phyloP scores from a whole-genome alignment of 2,888 invertebrate genomes.

The Actias luna region DNA sequence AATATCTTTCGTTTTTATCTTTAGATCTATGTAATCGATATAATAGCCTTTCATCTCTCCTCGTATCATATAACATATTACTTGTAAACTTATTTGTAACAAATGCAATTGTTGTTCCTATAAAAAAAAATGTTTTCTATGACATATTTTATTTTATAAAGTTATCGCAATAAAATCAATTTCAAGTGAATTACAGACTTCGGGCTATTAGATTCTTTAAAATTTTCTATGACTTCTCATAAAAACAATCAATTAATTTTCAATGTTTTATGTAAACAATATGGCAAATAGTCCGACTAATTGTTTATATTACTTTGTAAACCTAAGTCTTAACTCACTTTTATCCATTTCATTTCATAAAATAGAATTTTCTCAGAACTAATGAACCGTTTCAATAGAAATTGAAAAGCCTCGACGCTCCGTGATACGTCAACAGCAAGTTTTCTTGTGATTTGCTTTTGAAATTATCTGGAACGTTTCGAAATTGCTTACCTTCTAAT shows the following conservation, averaged over 20 bases:
- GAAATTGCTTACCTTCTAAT: background rate
- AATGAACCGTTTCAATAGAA: conserved; percentile 14
- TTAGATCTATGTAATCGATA: too few species aligned
- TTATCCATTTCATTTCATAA: background rate
- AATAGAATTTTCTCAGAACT: conserved; percentile 12
- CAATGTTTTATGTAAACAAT: background rate
- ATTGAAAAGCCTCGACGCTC: conserved; percentile 6
- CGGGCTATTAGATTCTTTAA: too few species aligned
- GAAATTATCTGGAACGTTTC: background rate
- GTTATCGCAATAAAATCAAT: too few species aligned
- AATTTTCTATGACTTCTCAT: too few species aligned
- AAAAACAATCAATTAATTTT: background rate
- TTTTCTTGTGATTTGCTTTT: background rate
- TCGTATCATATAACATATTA: too few species aligned
- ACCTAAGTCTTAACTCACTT: background rate
- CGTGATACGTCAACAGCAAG: background rate
- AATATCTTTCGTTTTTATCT: too few species aligned
- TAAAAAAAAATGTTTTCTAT: too few species aligned
- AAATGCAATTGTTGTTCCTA: too few species aligned
- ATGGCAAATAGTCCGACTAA: background rate
- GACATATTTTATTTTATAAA: too few species aligned
- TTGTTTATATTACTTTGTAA: background rate
- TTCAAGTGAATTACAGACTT: too few species aligned
- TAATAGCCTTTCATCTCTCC: too few species aligned
- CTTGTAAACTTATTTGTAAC: too few species aligned